phyloP scores from a whole-genome alignment of 2,113 vertebrate genomes.

The Rattus rattus region DNA sequence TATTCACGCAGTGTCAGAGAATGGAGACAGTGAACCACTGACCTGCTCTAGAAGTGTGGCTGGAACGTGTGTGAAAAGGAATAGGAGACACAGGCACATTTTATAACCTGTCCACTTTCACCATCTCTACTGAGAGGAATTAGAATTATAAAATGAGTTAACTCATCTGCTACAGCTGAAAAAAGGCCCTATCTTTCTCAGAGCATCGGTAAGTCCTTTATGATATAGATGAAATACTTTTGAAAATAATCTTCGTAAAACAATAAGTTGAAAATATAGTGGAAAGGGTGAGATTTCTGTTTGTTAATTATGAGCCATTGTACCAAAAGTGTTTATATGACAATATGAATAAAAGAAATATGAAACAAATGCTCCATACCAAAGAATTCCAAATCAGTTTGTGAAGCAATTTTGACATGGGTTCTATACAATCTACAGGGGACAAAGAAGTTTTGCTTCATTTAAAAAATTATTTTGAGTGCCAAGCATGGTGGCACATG shows the following conservation, averaged over 20 bases:
- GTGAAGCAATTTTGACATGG: conserved; percentile 14
- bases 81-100: not conserved
- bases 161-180: not conserved
- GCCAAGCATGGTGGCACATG: not conserved
- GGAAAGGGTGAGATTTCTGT: conserved; percentile 2
- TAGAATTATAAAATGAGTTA: not conserved
- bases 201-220: not conserved
- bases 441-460: conserved; percentile 5
- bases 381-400: conserved; percentile 23
- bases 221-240: conserved; percentile 43
- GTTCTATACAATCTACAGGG: not conserved
- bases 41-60: not conserved
- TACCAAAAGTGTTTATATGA: not conserved
- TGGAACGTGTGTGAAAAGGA: not conserved
- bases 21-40: not conserved
- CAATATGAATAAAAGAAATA: not conserved
- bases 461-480: not conserved
- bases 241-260: conserved; percentile 28
- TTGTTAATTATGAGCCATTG: not conserved
- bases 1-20: not conserved
- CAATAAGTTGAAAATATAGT: conserved; percentile 34
- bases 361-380: not conserved
- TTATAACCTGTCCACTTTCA: not conserved
- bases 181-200: conserved; percentile 16
- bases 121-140: not conserved